phyloP scores from a whole-genome alignment of 2,113 vertebrate genomes.

The Zapornia atra region DNA sequence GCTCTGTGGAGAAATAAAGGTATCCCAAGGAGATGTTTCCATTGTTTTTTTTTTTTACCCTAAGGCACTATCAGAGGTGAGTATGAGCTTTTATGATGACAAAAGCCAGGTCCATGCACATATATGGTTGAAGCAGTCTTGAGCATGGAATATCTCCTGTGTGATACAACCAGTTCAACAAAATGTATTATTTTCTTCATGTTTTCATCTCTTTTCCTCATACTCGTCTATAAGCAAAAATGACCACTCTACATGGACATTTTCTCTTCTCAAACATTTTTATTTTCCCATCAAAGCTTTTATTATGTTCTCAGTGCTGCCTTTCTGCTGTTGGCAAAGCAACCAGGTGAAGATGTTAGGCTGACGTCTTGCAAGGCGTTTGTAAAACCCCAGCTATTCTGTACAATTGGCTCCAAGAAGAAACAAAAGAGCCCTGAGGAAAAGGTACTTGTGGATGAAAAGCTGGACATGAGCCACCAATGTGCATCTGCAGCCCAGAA shows the following conservation, averaged over 20 bases:
- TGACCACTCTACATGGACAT: neutral
- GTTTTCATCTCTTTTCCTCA: neutral
- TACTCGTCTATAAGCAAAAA: neutral
- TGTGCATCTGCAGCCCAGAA: no score
- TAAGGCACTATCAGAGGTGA: neutral
- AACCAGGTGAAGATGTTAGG: neutral
- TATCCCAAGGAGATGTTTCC: neutral
- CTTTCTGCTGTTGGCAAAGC: neutral
- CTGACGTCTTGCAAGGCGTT: neutral
- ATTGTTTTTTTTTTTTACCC: neutral
- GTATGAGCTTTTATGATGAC: neutral
- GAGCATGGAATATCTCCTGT: neutral
- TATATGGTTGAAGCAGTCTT: neutral
- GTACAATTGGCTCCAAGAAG: neutral
- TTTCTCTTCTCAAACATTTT: neutral
- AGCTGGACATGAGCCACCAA: no score
- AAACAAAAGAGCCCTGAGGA: neutral
- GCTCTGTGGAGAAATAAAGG: neutral
- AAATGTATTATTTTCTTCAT: neutral
- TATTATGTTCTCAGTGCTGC: fast-evolving
- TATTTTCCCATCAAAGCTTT: neutral
- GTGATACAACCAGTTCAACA: neutral
- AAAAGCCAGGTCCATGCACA: neutral
- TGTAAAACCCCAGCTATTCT: neutral
- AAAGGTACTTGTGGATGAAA: no score